Evolutionary conservation across 2,113 vertebrate genomes (phyloP).

Genomic region (Gnathochromis pfefferi): DNA sequence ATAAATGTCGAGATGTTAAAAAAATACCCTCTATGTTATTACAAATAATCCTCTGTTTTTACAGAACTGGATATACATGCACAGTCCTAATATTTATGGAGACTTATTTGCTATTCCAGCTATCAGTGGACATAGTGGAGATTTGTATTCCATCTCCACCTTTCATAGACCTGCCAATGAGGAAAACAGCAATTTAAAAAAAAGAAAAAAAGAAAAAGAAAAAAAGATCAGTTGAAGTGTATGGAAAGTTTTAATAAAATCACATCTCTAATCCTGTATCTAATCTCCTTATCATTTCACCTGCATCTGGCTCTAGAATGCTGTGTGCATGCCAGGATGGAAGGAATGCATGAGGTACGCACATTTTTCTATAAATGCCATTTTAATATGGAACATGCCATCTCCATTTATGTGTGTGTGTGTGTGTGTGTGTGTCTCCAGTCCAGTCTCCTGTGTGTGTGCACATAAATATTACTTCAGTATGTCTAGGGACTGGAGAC

Average conservation of each 20-base stretch:
- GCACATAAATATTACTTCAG: not conserved
- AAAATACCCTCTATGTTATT: rapidly evolving
- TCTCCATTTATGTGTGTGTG: not conserved
- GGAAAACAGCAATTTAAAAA: not conserved
- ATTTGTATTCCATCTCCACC: not conserved
- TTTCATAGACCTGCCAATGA: not conserved
- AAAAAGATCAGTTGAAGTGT: not conserved
- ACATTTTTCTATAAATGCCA: not conserved
- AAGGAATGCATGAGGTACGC: not conserved
- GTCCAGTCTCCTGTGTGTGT: not conserved
- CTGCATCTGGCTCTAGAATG: not conserved
- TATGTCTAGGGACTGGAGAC: not conserved
- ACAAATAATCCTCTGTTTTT: not conserved
- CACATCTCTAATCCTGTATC: not conserved
- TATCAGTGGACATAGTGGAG: not conserved
- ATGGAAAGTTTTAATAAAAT: not conserved
- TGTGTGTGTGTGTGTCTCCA: not conserved
- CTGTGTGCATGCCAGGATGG: not conserved
- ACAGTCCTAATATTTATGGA: not conserved
- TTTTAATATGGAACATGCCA: not conserved
- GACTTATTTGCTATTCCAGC: not conserved
- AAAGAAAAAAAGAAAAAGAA: not conserved
- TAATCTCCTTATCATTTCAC: not conserved
- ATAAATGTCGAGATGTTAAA: not conserved
- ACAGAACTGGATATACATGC: not conserved